Percentiles rank a stretch among this genome's conserved stretches.
These are phyloP conservation scores for Drosophila eohydei DNA, from an alignment of 2,888 invertebrate genomes.

Conservation along the genomic window DNA sequence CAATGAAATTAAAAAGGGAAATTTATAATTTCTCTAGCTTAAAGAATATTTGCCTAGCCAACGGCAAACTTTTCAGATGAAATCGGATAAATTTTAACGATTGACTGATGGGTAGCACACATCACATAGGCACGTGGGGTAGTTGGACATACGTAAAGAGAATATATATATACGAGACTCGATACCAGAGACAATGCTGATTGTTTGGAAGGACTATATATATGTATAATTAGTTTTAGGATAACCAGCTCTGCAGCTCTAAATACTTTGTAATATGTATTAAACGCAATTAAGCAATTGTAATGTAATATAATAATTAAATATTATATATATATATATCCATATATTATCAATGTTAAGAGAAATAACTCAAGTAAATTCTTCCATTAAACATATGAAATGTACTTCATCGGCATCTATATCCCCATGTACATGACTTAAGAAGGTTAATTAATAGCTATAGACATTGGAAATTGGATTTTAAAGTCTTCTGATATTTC, in stretches of 20 bases:
- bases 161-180: not conserved
- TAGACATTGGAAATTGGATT: too few relatives aligned
- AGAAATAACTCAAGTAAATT: constrained; percentile 62
- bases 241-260: constrained; percentile 40
- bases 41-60: not conserved
- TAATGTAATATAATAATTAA: constrained; percentile 64
- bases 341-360: constrained; percentile 47
- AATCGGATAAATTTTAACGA: constrained; percentile 3
- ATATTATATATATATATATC: constrained; percentile 29
- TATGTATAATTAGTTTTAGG: constrained; percentile 28
- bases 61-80: constrained; percentile 9
- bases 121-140: constrained; percentile 3
- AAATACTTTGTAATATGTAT: constrained; percentile 59
- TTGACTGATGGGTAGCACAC: not conserved
- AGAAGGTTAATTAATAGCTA: not conserved
- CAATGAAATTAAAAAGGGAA: not conserved
- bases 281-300: constrained; percentile 67
- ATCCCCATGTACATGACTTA: not conserved
- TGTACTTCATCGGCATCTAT: constrained; percentile 15
- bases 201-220: constrained; percentile 14
- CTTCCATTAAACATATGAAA: constrained; percentile 70
- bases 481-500: too few relatives aligned
- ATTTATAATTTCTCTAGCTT: not conserved
- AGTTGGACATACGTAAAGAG: not conserved
- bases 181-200: constrained; percentile 2